Evolutionary conservation across 2,888 invertebrate species (phyloP), one percentile per base, ranked within the genome.

Genomic region (Macrophya alboannulata): DNA sequence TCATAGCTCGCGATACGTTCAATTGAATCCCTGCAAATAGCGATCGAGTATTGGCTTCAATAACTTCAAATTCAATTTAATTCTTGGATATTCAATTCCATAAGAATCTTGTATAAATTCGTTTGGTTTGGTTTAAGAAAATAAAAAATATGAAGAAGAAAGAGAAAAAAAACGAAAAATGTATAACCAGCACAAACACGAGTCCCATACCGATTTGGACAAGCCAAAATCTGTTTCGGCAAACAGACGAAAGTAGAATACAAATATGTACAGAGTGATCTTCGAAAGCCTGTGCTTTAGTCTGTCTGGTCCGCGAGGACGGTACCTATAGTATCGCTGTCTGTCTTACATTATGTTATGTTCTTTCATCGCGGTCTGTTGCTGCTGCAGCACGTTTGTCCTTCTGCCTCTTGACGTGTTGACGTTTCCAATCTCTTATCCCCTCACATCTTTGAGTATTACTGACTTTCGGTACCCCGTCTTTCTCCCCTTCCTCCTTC

Each of bases 191-290:
- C 17, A 21, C 59, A 81, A 81, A 81, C 62, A 62, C 43, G 59
- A 4, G 12, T 8, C 21, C 40, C 51, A 55, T 77, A 43, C 25
- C 40, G 81, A 89, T 87, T 86, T 86, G 88, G 89, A 89, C 89
- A 85, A 90, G 90, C 90, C 91, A 92, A 92, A 92, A 92, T 92
- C 91, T 92, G 92, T 92, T 92, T 91, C 92, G 90, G 89, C 90
- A 92, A 92, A 92, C 92, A 92, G 86, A 90, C 91, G 89, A 91
- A 90, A 92, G 92, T 92, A 91, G 91, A 92, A 92, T 92, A 91
- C 92, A 92, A 92, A 92, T 92, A 92, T 91, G 90, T 91, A 68
- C 83, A 89, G 89, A 89, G 90, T 89, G 88, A 88, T 89, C 89
- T 89, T 88, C 88, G 88, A 90, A 89, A 90, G 87, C 86, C 86